Evolutionary conservation across 2,113 vertebrate genomes (phyloP), one percentile per base, ranked within the genome.

Genomic region (Australoheros scitulus): DNA sequence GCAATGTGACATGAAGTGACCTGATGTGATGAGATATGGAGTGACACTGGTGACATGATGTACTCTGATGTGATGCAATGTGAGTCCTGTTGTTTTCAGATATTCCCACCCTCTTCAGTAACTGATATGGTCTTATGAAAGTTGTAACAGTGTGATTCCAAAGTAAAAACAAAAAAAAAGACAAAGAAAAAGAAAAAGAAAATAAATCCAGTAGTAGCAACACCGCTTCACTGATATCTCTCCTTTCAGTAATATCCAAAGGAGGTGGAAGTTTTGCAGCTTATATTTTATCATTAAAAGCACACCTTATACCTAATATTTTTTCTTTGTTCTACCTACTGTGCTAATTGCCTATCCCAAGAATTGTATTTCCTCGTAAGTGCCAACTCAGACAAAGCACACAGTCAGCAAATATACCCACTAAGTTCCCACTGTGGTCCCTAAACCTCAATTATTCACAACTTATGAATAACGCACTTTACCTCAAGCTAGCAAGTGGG

Each of bases 371-470:
- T 81, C 13, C 82, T 81, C 34, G 26, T 76, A 88, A 90, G 82
- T 91, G 83, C 91, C 86, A 92, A 88, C 61, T 47, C 61, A 88
- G 74, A 86, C 86, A 89, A 88, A 92, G 84, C 86, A 74, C 84
- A 76, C 80, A 90, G 87, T 95, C 93, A 93, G 94, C 94, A 93
- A 92, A 91, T 82, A 81, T 24, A 24, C 84, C 61, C 41, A 61
- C 76, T 75, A 65, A 55, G 57, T 78, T 91, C 87, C 90, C 65
- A 83, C 79, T 63, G 64, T 76, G 83, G 78, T 93, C 87, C 85
- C 89, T 82, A 79, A 92, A 92, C 80, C 86, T 95, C 93, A 94
- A 95, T 95, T 92, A 95, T 95, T 94, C 91, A 95, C 90, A 88
- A 87, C 91, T 94, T 94, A 93, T 94, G 93, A 94, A 94, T 91